Conservation (phyloP, 1,140 invertebrate species). For the Drosophila nigromelanica region DNA sequence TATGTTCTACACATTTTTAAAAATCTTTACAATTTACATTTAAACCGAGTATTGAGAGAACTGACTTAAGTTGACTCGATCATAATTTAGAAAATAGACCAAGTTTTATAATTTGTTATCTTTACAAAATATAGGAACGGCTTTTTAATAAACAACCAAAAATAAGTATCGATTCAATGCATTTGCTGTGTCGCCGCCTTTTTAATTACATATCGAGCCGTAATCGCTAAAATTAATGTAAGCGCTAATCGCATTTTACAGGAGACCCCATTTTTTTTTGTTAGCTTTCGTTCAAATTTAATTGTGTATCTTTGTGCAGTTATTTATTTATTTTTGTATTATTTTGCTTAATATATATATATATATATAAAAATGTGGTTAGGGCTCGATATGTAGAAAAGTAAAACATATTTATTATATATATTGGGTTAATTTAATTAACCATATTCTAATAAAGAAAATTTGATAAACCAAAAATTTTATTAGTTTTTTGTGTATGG, state of each 20-base stretch:
- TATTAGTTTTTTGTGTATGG: background rate
- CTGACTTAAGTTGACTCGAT: constrained; percentile 34
- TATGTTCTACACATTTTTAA: constrained; percentile 24
- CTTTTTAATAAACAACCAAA: constrained; percentile 47
- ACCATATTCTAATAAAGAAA: constrained; percentile 1
- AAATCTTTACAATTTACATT: constrained; percentile 28
- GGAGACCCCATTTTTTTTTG: background rate
- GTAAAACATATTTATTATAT: background rate
- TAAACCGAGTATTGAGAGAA: constrained; percentile 39
- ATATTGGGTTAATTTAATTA: constrained; percentile 15
- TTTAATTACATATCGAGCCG: background rate
- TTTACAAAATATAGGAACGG: constrained; percentile 29
- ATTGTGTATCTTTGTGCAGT: background rate
- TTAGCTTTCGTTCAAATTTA: no score
- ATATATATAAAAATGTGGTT: background rate
- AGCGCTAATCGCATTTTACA: background rate
- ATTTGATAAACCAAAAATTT: background rate
- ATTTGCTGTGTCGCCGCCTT: constrained; percentile 1
- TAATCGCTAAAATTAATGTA: background rate
- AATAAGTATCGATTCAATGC: constrained; percentile 26
- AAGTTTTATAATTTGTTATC: constrained; percentile 35
- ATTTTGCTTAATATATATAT: background rate
- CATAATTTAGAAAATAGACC: constrained; percentile 29
- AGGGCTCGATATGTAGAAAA: constrained; percentile 7
- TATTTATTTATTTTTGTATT: background rate